Base-by-base conservation (phyloP, 2,113 vertebrate species). In the Pseudopodoces humilis region DNA sequence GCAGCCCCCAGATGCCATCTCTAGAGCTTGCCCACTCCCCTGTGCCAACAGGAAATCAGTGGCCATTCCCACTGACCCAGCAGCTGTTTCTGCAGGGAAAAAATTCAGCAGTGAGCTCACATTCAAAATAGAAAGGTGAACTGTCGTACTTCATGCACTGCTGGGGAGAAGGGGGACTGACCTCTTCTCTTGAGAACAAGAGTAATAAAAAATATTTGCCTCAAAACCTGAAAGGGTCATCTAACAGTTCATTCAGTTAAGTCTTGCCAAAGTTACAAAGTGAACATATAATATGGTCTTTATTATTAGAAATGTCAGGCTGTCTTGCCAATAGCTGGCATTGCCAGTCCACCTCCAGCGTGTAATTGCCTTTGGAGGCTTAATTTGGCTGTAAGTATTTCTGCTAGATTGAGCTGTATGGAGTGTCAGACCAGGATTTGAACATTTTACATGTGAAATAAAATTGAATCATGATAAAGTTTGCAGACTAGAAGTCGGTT, bases 371-470 rank as follows among this genome's bases (percentile, higher is more conserved):
- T 87, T 87, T 89, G 81, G 82, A 87, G 67, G 62, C 13, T 92
- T 75, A 79, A 85, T 92, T 84, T 90, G 20, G 44, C 84, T 89
- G 17, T 82, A 81, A 89, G 22, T 78, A 30, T 83, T 93, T 90
- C 65, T 90, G 39, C 63, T 55, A 6, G 8, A 8, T 17, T 76
- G 62, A 88, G n/a, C 49, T 63, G 62, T 64, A 43, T 47, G 53
- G 59, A 43, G 31, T 35, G 62, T 76, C 62, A 85, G 64, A 33
- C 46, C n/a, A 62, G 67, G 21, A 49, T 77, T 12, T 94, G 69
- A 69, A 77, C 28, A 17, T 69, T 86, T 80, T 76, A 86, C 22
- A 49, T 25, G 25, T 44, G 81, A 83, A 69, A 76, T 77, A 44
- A 88, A 92, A 94, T 21, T 49, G 68, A 91, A 58, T 80, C 24